These are phyloP conservation scores for Chaetorhynchus papuensis DNA, from an alignment of 2,113 vertebrate genomes.

Conservation along the genomic window DNA sequence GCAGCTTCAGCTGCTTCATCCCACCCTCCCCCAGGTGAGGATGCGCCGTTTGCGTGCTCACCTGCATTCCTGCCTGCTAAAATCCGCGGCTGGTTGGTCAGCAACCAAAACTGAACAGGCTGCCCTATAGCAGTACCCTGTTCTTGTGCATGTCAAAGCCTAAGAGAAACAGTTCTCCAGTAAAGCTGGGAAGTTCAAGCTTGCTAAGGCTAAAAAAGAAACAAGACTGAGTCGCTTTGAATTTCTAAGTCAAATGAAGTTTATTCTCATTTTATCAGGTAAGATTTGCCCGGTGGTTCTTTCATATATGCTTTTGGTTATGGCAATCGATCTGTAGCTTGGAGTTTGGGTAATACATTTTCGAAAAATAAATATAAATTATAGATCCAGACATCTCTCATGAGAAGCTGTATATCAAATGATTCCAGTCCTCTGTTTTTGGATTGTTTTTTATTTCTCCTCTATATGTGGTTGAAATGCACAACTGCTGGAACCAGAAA, in stretches of 20 bases:
- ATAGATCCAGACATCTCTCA: not conserved
- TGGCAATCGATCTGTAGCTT: not conserved
- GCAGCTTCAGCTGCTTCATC: rapidly evolving
- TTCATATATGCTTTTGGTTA: rapidly evolving
- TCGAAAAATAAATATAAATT: not conserved
- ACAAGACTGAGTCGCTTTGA: not conserved
- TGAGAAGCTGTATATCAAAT: not conserved
- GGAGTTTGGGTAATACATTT: too few species aligned
- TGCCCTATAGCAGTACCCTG: rapidly evolving
- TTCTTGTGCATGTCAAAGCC: rapidly evolving
- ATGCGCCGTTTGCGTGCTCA: rapidly evolving
- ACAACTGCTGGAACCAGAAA: not conserved
- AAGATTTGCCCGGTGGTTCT: not conserved
- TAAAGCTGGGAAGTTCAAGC: rapidly evolving
- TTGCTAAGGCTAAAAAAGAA: not conserved
- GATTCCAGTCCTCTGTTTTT: not conserved
- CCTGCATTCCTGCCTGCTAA: rapidly evolving
- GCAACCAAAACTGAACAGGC: rapidly evolving
- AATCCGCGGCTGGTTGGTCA: rapidly evolving
- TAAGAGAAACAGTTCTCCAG: not conserved
- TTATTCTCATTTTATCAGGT: not conserved
- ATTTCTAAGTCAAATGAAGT: not conserved
- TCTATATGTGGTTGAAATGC: not conserved
- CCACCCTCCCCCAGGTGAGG: not conserved
- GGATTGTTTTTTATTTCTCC: not conserved